These are phyloP conservation scores for Boloria selene DNA, from an alignment of 2,888 invertebrate genomes.

Conservation along the genomic window DNA sequence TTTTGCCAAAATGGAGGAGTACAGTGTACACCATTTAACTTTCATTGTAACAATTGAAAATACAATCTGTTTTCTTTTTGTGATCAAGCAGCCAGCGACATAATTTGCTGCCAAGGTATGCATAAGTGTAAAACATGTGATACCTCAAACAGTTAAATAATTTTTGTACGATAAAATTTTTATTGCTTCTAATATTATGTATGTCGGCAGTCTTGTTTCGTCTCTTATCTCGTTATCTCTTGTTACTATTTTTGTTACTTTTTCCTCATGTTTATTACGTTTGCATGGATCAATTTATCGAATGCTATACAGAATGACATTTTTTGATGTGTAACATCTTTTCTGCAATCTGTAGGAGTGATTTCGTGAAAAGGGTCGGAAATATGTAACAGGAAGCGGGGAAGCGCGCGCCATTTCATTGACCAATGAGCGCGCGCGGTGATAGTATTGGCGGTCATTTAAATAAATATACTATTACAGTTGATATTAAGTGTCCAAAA, in stretches of 20 bases:
- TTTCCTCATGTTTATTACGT: slow-evolving; percentile 7
- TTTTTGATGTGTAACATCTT: background rate
- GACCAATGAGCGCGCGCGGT: no score
- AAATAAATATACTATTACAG: no score
- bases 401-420: no score
- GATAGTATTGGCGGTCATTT: no score
- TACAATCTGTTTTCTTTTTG: slow-evolving; percentile 66
- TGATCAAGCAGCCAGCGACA: slow-evolving; percentile 79
- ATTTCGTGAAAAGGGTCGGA: no score
- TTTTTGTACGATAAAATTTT: slow-evolving; percentile 21
- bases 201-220: slow-evolving; percentile 14
- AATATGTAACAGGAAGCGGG: no score
- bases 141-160: slow-evolving; percentile 14
- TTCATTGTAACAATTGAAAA: slow-evolving; percentile 30
- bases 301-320: slow-evolving; percentile 25
- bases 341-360: no score
- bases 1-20: background rate
- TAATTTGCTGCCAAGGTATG: slow-evolving; percentile 83
- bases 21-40: background rate
- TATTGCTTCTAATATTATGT: slow-evolving; percentile 28
- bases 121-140: slow-evolving; percentile 45
- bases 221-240: slow-evolving; percentile 16
- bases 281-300: slow-evolving; percentile 29
- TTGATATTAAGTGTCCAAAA: no score
- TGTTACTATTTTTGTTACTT: slow-evolving; percentile 10